Evolutionary conservation across 2,113 vertebrate genomes (phyloP), one percentile per base, ranked within the genome.

Genomic region (Myxocyprinus asiaticus): DNA sequence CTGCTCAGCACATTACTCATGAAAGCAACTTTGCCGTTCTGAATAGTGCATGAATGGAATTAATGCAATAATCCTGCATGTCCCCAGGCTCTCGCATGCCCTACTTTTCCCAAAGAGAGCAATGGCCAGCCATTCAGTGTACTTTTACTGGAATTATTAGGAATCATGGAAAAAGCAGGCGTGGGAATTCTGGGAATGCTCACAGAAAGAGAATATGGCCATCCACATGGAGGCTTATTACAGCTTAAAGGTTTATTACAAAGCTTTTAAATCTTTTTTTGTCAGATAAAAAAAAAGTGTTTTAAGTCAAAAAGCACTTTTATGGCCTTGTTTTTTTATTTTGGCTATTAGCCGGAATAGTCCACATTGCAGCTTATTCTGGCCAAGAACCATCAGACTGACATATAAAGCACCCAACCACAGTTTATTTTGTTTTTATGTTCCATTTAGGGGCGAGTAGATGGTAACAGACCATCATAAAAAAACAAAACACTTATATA

Each of bases 11-110:
- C 80, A 86, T 80, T 80, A 81, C 55, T 48, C 73, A 67, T 71
- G 70, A 83, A 64, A 81, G 76, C 71, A 83, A 79, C 84, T 83
- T 79, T 81, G 65, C 76, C 76, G 73, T 74, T 82, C 72, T 73
- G 72, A 76, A 78, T 78, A 70, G 79, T 77, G 81, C 74, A 84
- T 83, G 84, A 85, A 83, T 79, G 68, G 64, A 83, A 83, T 84
- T 80, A 84, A 64, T 77, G 65, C 81, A 70, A 82, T 77, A 85
- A 84, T 84, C 83, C 82, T 56, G 69, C 61, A 8, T 45, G n/a
- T 83, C 79, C 72, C 82, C 53, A 64, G 72, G 83, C 71, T 83
- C 79, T 74, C 51, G 1, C 44, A 11, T 84, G 69, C 64, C 81
- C 81, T 84, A 85, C 70, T 76, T 85, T 33, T 81, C 48, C 81